Evolutionary conservation across 1,140 invertebrate species (phyloP).

Genomic region (Drosophila truncata): DNA sequence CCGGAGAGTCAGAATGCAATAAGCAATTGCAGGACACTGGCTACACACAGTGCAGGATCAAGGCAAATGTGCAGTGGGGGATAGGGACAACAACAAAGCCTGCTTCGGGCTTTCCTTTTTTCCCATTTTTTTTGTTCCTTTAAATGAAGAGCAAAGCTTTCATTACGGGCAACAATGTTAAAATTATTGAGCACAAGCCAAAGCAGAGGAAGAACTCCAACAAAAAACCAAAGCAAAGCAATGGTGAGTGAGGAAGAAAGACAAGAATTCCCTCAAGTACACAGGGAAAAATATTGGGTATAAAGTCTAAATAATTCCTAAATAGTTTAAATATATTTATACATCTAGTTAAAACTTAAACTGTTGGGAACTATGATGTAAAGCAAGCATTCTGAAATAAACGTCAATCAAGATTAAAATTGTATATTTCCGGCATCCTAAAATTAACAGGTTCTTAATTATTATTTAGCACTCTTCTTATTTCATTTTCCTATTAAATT

Average conservation of each 20-base stretch:
- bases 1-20: slow-evolving; percentile 39
- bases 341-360: too few relatives aligned
- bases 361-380: background rate
- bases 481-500: background rate
- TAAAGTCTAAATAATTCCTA: too few relatives aligned
- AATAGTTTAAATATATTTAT: background rate
- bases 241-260: background rate
- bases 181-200: slow-evolving; percentile 79
- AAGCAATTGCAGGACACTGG: slow-evolving; percentile 46
- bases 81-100: slow-evolving; percentile 44
- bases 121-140: slow-evolving; percentile 25
- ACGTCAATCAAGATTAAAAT: too few relatives aligned
- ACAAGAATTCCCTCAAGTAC: slow-evolving; percentile 9
- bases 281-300: slow-evolving; percentile 1
- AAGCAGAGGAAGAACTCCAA: slow-evolving; percentile 20
- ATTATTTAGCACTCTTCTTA: too few relatives aligned
- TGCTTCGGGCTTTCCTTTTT: slow-evolving; percentile 10
- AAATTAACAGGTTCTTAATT: background rate
- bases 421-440: background rate
- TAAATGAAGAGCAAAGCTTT: slow-evolving; percentile 85
- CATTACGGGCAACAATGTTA: slow-evolving; percentile 84
- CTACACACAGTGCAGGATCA: slow-evolving; percentile 38
- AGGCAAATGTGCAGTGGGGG: background rate
- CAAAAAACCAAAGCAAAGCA: slow-evolving; percentile 8
- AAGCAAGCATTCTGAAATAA: background rate